Percentiles rank a stretch among this genome's conserved stretches.
These are phyloP conservation scores for Rhinophrynus dorsalis DNA, from an alignment of 2,797 vertebrate species.

Conservation along the genomic window DNA sequence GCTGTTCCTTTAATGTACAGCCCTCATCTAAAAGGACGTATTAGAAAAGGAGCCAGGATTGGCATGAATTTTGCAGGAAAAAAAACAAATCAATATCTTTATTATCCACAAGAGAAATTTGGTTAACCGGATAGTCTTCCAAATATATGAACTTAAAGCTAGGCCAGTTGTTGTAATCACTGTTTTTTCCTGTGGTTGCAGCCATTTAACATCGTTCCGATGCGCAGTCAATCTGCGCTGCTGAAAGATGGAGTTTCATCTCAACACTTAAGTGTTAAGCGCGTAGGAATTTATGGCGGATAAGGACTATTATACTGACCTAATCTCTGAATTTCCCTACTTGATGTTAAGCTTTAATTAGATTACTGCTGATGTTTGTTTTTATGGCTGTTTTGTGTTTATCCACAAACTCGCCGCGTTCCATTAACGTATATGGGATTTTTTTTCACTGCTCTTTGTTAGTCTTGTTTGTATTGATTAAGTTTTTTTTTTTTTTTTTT, in stretches of 20 bases:
- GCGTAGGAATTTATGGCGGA: not conserved
- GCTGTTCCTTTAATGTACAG: no score
- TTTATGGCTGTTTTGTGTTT: not conserved
- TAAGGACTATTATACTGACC: not conserved
- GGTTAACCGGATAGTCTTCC: not conserved
- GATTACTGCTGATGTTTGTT: not conserved
- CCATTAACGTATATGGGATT: not conserved
- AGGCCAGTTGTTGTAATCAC: not conserved
- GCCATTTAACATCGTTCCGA: not conserved
- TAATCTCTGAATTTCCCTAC: not conserved
- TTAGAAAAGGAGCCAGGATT: not conserved
- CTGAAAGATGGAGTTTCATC: no score
- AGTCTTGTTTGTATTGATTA: no score
- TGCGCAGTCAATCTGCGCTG: not conserved
- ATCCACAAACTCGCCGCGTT: not conserved
- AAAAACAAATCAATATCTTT: slow-evolving; percentile 19
- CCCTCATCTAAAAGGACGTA: no score
- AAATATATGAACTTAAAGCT: not conserved
- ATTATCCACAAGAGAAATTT: slow-evolving; percentile 24
- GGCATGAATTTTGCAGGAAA: slow-evolving; percentile 6
- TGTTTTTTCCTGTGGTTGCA: not conserved
- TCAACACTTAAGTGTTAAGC: not conserved
- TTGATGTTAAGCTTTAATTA: slow-evolving; percentile 14
- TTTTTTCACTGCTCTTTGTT: no score
- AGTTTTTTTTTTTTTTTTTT: no score